These are phyloP conservation scores for Fissipunctia ypsillon DNA, from an alignment of 2,888 invertebrate genomes.

Conservation along the genomic window DNA sequence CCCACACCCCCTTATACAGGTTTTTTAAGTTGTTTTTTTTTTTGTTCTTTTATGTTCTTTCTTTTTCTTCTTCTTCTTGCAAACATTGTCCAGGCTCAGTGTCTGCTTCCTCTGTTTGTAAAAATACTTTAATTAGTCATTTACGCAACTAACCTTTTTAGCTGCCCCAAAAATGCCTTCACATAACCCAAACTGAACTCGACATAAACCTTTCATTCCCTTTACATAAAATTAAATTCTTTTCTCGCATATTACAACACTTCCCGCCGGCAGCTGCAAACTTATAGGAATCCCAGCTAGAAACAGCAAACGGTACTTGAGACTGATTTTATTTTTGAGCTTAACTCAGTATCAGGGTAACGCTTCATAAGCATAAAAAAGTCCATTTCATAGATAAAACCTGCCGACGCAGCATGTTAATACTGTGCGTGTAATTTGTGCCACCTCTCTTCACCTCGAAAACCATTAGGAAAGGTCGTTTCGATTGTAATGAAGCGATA, in stretches of 20 bases:
- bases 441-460: constrained; percentile 62
- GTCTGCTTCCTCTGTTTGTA: constrained; percentile 7
- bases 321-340: constrained; percentile 45
- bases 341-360: constrained; percentile 31
- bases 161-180: constrained; percentile 25
- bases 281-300: constrained; percentile 44
- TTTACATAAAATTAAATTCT: constrained; percentile 47
- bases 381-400: constrained; percentile 64
- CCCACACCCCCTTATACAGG: constrained; percentile 93
- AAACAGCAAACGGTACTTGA: constrained; percentile 47
- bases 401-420: constrained; percentile 59
- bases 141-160: constrained; percentile 41
- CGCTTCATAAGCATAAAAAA: constrained; percentile 56
- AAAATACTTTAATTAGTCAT: not conserved
- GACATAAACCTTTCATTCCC: constrained; percentile 22
- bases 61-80: constrained; percentile 16
- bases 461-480: constrained; percentile 69
- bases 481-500: constrained; percentile 67
- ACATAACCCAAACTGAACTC: constrained; percentile 30
- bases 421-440: constrained; percentile 60
- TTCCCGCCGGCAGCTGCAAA: constrained; percentile 45
- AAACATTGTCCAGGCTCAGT: not conserved
- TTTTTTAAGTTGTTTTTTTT: constrained; percentile 82
- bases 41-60: constrained; percentile 66
- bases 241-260: constrained; percentile 38